Evolutionary conservation across 2,888 invertebrate species (phyloP), one percentile per base, ranked within the genome.

Genomic region (Athrips mouffetella): DNA sequence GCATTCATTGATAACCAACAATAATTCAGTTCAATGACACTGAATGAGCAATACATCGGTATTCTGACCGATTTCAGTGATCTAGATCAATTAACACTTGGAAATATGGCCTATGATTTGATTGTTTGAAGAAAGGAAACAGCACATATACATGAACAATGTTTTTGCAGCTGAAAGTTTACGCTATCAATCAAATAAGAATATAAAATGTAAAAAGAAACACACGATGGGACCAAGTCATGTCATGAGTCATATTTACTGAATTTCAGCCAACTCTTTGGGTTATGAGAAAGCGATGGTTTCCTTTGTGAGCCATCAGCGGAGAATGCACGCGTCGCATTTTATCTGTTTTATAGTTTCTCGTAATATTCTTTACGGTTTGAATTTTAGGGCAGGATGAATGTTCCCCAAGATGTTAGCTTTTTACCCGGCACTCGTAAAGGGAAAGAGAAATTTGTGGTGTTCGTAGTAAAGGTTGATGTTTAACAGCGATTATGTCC

Each of bases 401-500:
- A 25, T 40, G 21, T 37, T 37, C 18, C 8, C 23, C 1, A 15
- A 40, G 20, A 31, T 31, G 13, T 31, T 31, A 31, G 13, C 15
- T 40, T 13, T 25, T 40, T 25, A 40, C 15, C 7, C 23, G 25
- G 25, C 23, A 5, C 25, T 40, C 40, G 40, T 40, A 40, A 40
- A 40, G 20, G 10, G 4, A 40, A 25, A 4, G 23, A 23, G 23
- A 23, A 23, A 5, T 40, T 40, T 23, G 40, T 40, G 40, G 40
- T 40, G 23, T 37, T 18, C 20, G n/a, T n/a, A 18, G 47, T 40
- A 41, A 47, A 27, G 10, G 15, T 35, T 27, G 42, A 48, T 35
- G 42, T 42, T 20, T 39, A 45, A 45, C 45, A 45, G 49, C 13
- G 40, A 49, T 49, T 49, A 45, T 31, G 44, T 29, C 21, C 30